Base-by-base conservation (phyloP, 2,797 vertebrate genomes). In the Molossus molossus region DNA sequence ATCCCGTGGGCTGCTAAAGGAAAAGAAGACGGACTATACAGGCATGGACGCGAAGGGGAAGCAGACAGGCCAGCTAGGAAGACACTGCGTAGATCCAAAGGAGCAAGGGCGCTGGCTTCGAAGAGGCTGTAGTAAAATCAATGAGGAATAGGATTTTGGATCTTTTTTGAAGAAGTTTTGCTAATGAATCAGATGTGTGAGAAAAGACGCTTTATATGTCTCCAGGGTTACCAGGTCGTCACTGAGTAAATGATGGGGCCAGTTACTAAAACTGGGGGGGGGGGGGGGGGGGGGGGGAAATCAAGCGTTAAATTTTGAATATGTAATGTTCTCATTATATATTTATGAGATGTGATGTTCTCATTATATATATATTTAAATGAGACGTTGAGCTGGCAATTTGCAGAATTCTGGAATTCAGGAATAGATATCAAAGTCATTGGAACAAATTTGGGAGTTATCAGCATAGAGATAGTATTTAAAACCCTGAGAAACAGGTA, bases 351-450 rank as follows among this genome's bases (percentile, higher is more conserved):
- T 62, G 33, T 48, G 4, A 89, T 65, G 62, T 75, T 17, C 0
- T 77, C 83, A 75, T 93, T 55, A 77, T 64, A 81, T 29, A 64
- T 7, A 65, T 7, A n/a, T 65, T 25, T 82, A 79, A 90, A 85
- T 57, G 21, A 45, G 1, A 55, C 33, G 20, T 82, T 92, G 15
- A 76, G 27, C 23, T 57, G 48, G 21, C 40, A 79, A 53, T 80
- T 60, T 86, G 4, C 83, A 86, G 23, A 90, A 77, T 67, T 81
- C 25, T 57, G 17, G 9, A 53, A 50, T 89, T 96, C 6, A 58
- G 4, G 12, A 89, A 60, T 20, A 79, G 18, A 29, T 50, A 14
- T 13, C 21, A 65, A 91, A 87, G 25, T 15, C 40, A 65, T 67
- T 48, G 33, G 89, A 88, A 73, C 3, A 81, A 64, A 87, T 58